phyloP scores from a whole-genome alignment of 2,888 invertebrate species.

The Drosophila kambysellisi region DNA sequence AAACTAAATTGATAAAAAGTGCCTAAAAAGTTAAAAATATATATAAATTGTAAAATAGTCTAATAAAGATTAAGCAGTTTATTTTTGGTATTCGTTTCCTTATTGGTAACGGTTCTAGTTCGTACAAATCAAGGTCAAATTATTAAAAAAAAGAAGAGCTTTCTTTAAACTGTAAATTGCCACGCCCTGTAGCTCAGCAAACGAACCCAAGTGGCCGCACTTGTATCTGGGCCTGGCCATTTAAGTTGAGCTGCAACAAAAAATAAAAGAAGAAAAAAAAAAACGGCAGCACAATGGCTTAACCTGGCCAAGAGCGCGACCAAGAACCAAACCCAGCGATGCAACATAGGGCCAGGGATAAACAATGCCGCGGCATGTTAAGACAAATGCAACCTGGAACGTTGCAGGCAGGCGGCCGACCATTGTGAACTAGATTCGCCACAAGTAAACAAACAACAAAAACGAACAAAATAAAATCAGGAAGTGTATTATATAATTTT shows the following conservation, averaged over 20 bases:
- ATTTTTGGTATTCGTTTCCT: not conserved
- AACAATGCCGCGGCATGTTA: slow-evolving; percentile 64
- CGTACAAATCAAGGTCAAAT: not conserved
- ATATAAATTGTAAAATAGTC: not conserved
- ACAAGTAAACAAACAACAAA: not conserved
- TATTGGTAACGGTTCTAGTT: not conserved
- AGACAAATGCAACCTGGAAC: slow-evolving; percentile 58
- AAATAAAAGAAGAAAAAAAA: slow-evolving; percentile 4
- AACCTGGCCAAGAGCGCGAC: slow-evolving; percentile 19
- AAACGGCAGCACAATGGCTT: slow-evolving; percentile 55
- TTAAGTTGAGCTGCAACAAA: slow-evolving; percentile 26
- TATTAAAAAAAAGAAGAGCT: not conserved
- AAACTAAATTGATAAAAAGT: not conserved
- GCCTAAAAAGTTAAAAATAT: not conserved
- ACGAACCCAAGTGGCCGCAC: not conserved
- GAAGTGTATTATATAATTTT: slow-evolving; percentile 81
- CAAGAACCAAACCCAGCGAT: slow-evolving; percentile 26
- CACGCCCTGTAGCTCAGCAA: slow-evolving; percentile 13
- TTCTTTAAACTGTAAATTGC: not conserved
- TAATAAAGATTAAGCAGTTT: not conserved
- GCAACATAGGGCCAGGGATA: slow-evolving; percentile 43
- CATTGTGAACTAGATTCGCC: slow-evolving; percentile 72
- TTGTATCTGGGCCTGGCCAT: slow-evolving; percentile 33
- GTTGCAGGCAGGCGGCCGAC: slow-evolving; percentile 9
- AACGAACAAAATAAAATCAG: slow-evolving; percentile 58